Base-by-base conservation (phyloP, 2,797 vertebrate species). In the Harpagifer antarcticus region DNA sequence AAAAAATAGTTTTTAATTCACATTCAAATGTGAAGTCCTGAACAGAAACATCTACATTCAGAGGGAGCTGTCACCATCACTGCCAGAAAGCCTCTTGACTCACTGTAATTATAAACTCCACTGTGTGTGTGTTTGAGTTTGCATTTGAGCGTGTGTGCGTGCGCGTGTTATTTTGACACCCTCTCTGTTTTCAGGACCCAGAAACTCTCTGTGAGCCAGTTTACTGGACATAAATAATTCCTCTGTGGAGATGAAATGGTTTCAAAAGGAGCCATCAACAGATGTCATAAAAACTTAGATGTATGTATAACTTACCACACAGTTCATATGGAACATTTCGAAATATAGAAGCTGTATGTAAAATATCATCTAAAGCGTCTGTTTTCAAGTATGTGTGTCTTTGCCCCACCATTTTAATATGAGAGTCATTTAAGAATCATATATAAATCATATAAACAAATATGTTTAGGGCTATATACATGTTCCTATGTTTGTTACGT, bases 211-310 rank as follows among this genome's bases (percentile, higher is more conserved):
- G 65, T 60, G 78, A 86, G 83, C 77, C 71, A 42, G 14, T 78
- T 89, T 84, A 5, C 81, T 57, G 82, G 75, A 88, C 78, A 85
- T 86, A 68, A 84, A 88, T 86, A 88, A 90, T 90, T 84, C 84
- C 62, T 82, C 69, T 4, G 6, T 48, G 48, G 81, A 70, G 69
- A 68, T 44, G 54, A 77, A 82, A 78, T 17, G 59, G 40, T 79
- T 79, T 80, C 68, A 69, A 72, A 80, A 75, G 47, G 43, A 83
- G 57, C 52, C 15, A 62, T 47, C 73, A 82, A 82, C 73, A 68
- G 65, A 73, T 63, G 74, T 58, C 55, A 79, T 62, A 42, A 70
- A 70, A 48, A 74, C 17, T 52, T 11, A 23, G 4, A 72, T 55
- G 52, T 60, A 47, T 47, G 50, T 78, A 57, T 65, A 68, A 68